Evolutionary conservation across 2,888 invertebrate species (phyloP).

Genomic region (Nysson spinosus): DNA sequence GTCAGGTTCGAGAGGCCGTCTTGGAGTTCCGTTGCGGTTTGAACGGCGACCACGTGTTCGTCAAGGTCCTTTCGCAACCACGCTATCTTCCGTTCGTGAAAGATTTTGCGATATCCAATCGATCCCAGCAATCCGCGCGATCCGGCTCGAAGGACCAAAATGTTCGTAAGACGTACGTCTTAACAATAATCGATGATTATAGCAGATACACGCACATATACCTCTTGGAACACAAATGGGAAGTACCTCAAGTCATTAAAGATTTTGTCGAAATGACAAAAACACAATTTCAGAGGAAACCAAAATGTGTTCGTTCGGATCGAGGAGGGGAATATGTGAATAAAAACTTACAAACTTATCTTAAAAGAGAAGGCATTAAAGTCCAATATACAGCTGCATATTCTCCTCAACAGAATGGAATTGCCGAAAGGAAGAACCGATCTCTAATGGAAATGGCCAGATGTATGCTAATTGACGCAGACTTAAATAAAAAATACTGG

Average conservation of each 20-base stretch:
- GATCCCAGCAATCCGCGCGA: too few relatives aligned
- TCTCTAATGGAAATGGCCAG: background rate
- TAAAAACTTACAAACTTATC: background rate
- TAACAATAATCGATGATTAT: conserved; percentile 2
- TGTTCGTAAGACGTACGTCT: too few relatives aligned
- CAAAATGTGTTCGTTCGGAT: background rate
- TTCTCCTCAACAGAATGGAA: conserved; percentile 1
- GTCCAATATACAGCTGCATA: background rate
- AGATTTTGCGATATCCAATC: too few relatives aligned
- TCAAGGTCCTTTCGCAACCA: too few relatives aligned
- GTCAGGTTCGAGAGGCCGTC: too few relatives aligned
- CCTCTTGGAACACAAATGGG: background rate
- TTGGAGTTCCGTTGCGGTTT: too few relatives aligned
- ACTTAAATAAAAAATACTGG: background rate
- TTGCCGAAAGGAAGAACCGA: background rate
- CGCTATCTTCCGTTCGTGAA: too few relatives aligned
- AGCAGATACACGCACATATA: background rate
- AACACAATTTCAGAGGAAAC: background rate
- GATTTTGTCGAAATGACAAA: background rate
- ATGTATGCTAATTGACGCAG: background rate
- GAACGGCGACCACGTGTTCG: too few relatives aligned
- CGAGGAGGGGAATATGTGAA: background rate
- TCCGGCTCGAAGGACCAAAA: too few relatives aligned
- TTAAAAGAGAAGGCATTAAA: background rate
- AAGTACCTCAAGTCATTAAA: background rate